A percentile compares a stretch with the other conserved stretches of the same genome.
These are phyloP conservation scores for Ptychochromis oligacanthus DNA, from an alignment of 2,113 vertebrate genomes.

Conservation along the genomic window DNA sequence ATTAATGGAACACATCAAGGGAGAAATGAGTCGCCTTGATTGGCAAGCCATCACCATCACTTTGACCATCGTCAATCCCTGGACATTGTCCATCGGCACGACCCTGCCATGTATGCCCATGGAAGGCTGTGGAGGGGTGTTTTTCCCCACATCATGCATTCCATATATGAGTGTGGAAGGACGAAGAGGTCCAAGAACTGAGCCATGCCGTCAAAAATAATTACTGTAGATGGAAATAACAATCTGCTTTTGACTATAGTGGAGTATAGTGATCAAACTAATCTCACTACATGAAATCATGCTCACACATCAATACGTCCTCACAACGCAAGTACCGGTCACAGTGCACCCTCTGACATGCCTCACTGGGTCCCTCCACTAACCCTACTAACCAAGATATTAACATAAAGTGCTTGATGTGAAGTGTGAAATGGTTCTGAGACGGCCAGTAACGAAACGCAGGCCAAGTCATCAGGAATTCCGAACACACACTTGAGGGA, in stretches of 20 bases:
- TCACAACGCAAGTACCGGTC: neutral
- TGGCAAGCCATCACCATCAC: neutral
- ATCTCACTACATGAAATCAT: neutral
- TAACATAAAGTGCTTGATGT: slow-evolving; percentile 23
- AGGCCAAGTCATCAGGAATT: slow-evolving; percentile 8
- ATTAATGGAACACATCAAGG: neutral
- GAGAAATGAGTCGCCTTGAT: neutral
- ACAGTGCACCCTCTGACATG: neutral
- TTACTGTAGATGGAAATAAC: neutral
- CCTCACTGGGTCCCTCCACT: neutral
- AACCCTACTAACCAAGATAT: slow-evolving; percentile 3
- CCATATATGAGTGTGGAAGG: too few species aligned
- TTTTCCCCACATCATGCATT: too few species aligned
- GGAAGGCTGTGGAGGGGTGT: neutral
- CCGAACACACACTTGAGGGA: slow-evolving; percentile 23
- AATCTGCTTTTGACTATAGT: neutral
- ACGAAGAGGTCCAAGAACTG: neutral
- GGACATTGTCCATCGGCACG: neutral
- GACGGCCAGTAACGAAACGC: neutral
- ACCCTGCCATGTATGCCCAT: too few species aligned
- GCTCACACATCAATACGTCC: neutral
- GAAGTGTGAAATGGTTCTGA: slow-evolving; percentile 36
- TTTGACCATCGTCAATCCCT: neutral
- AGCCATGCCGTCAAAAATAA: neutral
- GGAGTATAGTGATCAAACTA: neutral